phyloP scores from a whole-genome alignment of 1,140 invertebrate genomes.

The Odontomachus brunneus region DNA sequence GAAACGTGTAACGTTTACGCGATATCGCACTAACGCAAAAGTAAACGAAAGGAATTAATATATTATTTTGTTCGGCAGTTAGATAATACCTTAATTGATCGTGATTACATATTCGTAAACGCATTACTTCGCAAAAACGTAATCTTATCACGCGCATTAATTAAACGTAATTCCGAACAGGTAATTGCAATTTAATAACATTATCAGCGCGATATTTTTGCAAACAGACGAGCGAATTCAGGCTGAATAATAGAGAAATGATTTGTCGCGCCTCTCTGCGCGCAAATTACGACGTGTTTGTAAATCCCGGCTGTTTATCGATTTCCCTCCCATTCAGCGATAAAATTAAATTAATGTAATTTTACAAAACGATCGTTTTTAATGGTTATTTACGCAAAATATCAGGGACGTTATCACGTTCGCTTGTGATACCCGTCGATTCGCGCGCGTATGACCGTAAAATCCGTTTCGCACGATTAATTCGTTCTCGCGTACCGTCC shows the following conservation, averaged over 20 bases:
- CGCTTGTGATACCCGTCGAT: neutral
- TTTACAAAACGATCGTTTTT: slow-evolving; percentile 47
- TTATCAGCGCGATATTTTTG: slow-evolving; percentile 24
- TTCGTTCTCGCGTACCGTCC: neutral
- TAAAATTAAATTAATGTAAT: slow-evolving; percentile 43
- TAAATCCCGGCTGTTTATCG: slow-evolving; percentile 28
- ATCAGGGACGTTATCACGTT: too few relatives aligned
- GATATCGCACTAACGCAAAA: neutral
- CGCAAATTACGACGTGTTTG: slow-evolving; percentile 20
- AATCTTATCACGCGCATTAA: slow-evolving; percentile 26
- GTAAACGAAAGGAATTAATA: neutral
- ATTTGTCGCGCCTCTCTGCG: slow-evolving; percentile 21
- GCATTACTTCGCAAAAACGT: neutral
- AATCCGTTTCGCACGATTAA: neutral
- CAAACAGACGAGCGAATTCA: slow-evolving; percentile 30
- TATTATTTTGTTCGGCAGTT: too few relatives aligned
- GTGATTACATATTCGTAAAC: neutral
- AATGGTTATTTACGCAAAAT: slow-evolving; percentile 40
- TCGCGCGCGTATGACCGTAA: slow-evolving; percentile 7
- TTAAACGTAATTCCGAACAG: slow-evolving; percentile 16
- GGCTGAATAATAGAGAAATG: slow-evolving; percentile 34
- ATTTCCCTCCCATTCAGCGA: slow-evolving; percentile 21
- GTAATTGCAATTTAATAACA: slow-evolving; percentile 31
- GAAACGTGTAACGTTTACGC: too few relatives aligned
- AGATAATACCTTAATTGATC: slow-evolving; percentile 36